Conservation (phyloP, 2,888 invertebrate genomes). For the Podotricha telesiphe region DNA sequence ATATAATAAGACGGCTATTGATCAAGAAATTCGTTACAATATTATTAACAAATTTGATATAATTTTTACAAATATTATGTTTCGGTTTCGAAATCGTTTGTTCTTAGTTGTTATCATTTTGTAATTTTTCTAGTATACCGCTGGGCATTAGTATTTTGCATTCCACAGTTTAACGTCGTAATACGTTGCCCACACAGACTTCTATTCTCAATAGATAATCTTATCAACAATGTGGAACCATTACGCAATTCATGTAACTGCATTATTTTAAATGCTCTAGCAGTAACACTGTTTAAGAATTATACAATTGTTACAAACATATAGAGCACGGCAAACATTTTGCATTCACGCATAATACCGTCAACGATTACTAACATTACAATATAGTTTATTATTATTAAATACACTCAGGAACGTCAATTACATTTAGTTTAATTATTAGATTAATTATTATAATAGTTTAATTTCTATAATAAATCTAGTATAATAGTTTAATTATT, state of each 20-base stretch:
- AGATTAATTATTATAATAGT: too few relatives aligned
- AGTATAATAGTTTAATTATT: too few relatives aligned
- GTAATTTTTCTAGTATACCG: too few relatives aligned
- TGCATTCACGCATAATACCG: not conserved
- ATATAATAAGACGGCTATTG: too few relatives aligned
- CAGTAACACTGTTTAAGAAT: slow-evolving; percentile 5
- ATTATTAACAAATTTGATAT: not conserved
- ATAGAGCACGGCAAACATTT: not conserved
- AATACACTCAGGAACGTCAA: not conserved
- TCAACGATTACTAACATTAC: not conserved
- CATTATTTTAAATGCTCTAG: slow-evolving; percentile 21
- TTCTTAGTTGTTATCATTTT: too few relatives aligned
- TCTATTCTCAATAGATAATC: slow-evolving; percentile 35
- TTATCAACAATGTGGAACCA: slow-evolving; percentile 35
- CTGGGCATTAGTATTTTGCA: not conserved
- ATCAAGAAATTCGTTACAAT: not conserved
- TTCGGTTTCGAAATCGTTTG: too few relatives aligned
- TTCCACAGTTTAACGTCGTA: slow-evolving; percentile 24
- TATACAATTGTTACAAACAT: slow-evolving; percentile 11
- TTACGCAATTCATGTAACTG: slow-evolving; percentile 24
- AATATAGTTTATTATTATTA: not conserved
- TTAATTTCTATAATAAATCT: too few relatives aligned
- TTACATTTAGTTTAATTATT: not conserved
- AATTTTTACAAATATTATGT: too few relatives aligned
- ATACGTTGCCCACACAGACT: slow-evolving; percentile 24